Evolutionary conservation across 2,888 invertebrate genomes (phyloP).

Genomic region (Apamea crenata): DNA sequence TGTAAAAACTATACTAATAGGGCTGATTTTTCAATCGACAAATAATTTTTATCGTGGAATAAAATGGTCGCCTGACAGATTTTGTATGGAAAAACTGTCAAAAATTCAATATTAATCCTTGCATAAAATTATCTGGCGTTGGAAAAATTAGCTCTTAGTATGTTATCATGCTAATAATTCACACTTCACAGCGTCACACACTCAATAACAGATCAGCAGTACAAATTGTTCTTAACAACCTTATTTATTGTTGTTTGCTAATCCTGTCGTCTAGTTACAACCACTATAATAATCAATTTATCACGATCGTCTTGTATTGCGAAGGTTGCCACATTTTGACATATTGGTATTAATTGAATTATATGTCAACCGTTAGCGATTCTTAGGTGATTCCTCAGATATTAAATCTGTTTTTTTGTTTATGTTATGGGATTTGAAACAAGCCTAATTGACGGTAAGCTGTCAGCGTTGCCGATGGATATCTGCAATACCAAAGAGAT

Average conservation of each 20-base stretch:
- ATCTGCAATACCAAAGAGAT: not conserved
- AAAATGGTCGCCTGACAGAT: too few species aligned
- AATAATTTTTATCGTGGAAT: too few species aligned
- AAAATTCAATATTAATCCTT: too few species aligned
- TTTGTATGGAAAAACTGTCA: too few species aligned
- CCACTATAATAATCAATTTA: conserved; percentile 37
- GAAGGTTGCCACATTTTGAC: conserved; percentile 35
- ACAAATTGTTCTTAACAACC: conserved; percentile 22
- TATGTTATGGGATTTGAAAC: not conserved
- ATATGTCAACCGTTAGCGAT: not conserved
- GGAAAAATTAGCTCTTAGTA: too few species aligned
- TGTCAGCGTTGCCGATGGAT: not conserved
- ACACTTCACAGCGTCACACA: not conserved
- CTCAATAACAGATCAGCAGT: conserved; percentile 14
- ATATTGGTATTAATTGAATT: conserved; percentile 39
- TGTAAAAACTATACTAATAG: too few species aligned
- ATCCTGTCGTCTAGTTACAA: conserved; percentile 14
- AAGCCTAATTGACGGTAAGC: not conserved
- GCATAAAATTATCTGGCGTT: too few species aligned
- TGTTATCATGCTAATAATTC: not conserved
- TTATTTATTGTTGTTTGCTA: conserved; percentile 28
- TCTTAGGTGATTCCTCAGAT: too few species aligned
- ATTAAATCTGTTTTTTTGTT: not conserved
- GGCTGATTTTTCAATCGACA: too few species aligned
- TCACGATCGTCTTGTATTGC: not conserved